Conservation (phyloP, 2,113 vertebrate genomes). For the Glaucomys volans region DNA sequence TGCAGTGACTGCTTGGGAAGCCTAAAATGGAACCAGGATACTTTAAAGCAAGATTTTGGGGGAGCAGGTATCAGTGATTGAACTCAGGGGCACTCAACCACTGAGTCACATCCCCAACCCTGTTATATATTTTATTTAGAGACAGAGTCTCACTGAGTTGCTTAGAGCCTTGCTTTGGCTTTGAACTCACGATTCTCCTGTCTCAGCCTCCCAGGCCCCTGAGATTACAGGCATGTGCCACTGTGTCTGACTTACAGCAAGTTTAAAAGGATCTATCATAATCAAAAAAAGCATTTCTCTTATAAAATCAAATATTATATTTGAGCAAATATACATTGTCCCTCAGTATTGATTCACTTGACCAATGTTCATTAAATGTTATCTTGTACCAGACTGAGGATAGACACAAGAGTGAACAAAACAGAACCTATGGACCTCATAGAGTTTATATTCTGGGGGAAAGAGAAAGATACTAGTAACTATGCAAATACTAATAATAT, state of each 20-base stretch:
- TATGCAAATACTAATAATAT: not conserved
- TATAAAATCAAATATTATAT: not conserved
- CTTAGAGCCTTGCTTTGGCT: too few species aligned
- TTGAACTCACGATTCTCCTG: too few species aligned
- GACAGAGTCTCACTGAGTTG: too few species aligned
- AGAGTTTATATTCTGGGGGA: not conserved
- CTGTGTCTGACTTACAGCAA: not conserved
- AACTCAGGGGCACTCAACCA: too few species aligned
- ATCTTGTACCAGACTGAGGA: not conserved
- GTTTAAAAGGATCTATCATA: not conserved
- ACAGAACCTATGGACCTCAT: not conserved
- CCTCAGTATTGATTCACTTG: not conserved
- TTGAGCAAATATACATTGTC: not conserved
- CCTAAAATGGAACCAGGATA: not conserved
- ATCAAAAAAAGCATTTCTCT: not conserved
- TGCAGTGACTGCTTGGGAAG: not conserved
- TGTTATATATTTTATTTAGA: too few species aligned
- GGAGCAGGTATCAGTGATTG: too few species aligned
- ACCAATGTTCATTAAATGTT: not conserved
- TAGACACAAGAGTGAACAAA: not conserved
- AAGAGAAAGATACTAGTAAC: not conserved
- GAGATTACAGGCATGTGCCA: too few species aligned
- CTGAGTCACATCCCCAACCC: too few species aligned
- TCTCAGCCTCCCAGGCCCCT: too few species aligned
- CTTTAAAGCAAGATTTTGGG: not conserved